Conservation (phyloP, 2,888 invertebrate species). For the Pyrrhosoma nymphula region DNA sequence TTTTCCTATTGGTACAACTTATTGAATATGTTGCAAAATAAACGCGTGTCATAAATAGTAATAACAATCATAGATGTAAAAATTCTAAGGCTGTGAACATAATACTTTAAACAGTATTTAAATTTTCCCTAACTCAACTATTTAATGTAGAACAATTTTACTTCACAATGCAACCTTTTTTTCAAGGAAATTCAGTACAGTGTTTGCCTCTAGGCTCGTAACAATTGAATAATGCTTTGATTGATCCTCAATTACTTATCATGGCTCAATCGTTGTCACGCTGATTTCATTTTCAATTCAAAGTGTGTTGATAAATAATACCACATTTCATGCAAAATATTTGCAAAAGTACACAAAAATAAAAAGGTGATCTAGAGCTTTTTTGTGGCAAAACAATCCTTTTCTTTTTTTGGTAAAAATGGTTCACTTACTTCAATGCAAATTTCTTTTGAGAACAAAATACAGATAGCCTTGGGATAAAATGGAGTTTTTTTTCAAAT, state of each 20-base stretch:
- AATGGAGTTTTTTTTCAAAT: conserved; percentile 56
- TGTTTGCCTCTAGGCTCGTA: conserved; percentile 40
- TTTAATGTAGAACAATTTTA: conserved; percentile 53
- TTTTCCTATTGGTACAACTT: conserved; percentile 36
- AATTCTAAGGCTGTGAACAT: conserved; percentile 67
- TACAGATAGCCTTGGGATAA: conserved; percentile 50
- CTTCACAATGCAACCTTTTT: conserved; percentile 44
- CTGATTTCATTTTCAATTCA: conserved; percentile 50
- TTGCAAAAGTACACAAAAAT: conserved; percentile 59
- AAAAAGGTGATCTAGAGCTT: conserved; percentile 54
- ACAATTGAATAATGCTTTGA: conserved; percentile 49
- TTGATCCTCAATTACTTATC: conserved; percentile 63
- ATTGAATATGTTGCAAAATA: conserved; percentile 45
- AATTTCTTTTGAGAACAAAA: conserved; percentile 56
- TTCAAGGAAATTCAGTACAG: conserved; percentile 49
- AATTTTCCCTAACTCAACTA: conserved; percentile 61
- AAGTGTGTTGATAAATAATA: conserved; percentile 45
- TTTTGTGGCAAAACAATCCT: conserved; percentile 52
- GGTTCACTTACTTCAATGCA: conserved; percentile 36
- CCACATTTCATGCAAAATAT: conserved; percentile 51
- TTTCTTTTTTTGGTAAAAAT: conserved; percentile 52
- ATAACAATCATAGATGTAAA: conserved; percentile 45
- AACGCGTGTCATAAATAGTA: conserved; percentile 21
- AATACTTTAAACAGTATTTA: conserved; percentile 63
- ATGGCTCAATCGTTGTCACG: conserved; percentile 57